Percentiles rank a stretch among this genome's conserved stretches.
These are phyloP conservation scores for Acropternis orthonyx DNA, from an alignment of 2,797 vertebrate genomes.

Conservation along the genomic window DNA sequence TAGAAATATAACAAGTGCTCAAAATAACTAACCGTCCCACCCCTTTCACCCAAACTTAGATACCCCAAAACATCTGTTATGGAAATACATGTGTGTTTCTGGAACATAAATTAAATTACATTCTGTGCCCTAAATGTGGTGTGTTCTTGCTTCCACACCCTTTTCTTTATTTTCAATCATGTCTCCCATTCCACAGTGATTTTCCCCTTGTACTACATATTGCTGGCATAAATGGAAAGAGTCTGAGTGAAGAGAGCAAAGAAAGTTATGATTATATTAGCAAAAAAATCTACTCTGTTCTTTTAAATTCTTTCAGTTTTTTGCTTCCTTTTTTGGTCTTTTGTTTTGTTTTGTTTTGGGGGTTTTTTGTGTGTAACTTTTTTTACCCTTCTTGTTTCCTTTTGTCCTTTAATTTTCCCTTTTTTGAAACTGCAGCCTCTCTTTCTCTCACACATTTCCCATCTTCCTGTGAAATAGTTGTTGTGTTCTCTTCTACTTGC, in stretches of 20 bases:
- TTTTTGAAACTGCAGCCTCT: neutral
- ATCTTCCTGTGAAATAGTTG: neutral
- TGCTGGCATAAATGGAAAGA: neutral
- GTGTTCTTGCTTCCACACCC: constrained; percentile 39
- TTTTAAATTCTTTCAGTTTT: neutral
- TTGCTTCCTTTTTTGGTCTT: neutral
- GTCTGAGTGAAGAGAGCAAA: neutral
- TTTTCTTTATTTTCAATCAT: constrained; percentile 50
- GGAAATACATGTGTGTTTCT: constrained; percentile 67
- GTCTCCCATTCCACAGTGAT: constrained; percentile 27
- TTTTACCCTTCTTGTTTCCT: neutral
- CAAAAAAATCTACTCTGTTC: neutral
- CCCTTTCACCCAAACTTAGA: constrained; percentile 68
- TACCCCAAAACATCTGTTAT: constrained; percentile 62
- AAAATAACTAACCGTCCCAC: constrained; percentile 62
- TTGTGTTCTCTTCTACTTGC: neutral
- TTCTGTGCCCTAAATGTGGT: constrained; percentile 58
- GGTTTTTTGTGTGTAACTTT: neutral
- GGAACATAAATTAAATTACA: constrained; percentile 68
- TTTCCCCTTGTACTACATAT: neutral
- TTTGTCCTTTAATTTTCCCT: neutral
- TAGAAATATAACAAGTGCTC: constrained; percentile 65
- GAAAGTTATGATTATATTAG: neutral
- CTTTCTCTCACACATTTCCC: neutral
- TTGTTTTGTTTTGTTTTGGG: too few species aligned